Evolutionary conservation across 2,113 vertebrate genomes (phyloP), one percentile per base, ranked within the genome.

Genomic region (Uria lomvia): DNA sequence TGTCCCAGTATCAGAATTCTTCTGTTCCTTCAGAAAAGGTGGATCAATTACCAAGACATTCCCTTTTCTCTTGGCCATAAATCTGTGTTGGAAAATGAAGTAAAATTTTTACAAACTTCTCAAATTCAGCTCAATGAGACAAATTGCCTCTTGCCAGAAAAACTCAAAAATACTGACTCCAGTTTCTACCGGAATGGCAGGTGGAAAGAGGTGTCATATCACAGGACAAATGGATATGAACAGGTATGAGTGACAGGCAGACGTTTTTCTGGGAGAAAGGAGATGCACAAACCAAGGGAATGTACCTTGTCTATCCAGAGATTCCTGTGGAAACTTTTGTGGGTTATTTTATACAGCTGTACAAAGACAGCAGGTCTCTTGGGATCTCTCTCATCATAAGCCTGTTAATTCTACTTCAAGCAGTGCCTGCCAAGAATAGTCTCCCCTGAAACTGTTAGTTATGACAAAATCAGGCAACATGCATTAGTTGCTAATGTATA

Each of bases 391-490:
- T 91, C 65, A 56, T 59, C 72, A 34, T 22, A 13, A 86, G 83
- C 36, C 86, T 86, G 81, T 73, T 88, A 94, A 92, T 81, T 90
- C 86, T 50, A 71, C 86, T 84, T 84, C 34, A 91, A 81, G 75
- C 11, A 81, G 15, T 26, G 36, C 21, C 76, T 93, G 96, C 83
- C 94, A 96, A 86, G 75, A 84, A 86, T 3, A 67, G 68, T 29
- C 65, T 90, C 45, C 75, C 21, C 45, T 71, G 60, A 95, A 92
- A 96, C 50, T 53, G 21, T 52, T 92, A 66, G 20, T 90, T 88
- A 94, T 29, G 56, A 88, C 47, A 95, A 96, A 97, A 77, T 92
- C 94, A 94, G 90, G 43, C 68, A 92, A 73, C 14, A 13, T 26
- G 52, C 14, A 36, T 29, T 83, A 67, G n/a, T 67, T 49, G 47